Conservation (phyloP, 1,140 invertebrate genomes). For the Liolophura sinensis region DNA sequence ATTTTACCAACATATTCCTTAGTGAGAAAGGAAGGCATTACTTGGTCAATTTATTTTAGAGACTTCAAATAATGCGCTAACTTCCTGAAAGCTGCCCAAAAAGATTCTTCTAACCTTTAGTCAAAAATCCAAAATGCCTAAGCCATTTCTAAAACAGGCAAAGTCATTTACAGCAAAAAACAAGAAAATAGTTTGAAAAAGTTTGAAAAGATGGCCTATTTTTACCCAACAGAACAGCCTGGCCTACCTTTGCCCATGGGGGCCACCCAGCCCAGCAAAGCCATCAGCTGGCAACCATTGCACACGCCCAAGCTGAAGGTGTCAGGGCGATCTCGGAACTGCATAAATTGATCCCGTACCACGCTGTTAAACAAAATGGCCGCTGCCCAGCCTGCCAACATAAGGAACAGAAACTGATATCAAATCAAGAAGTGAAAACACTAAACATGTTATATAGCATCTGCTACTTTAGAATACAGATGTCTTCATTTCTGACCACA, state of each 20-base stretch:
- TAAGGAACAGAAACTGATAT: too few species aligned
- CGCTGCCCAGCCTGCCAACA: slow-evolving; percentile 84
- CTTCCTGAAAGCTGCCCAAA: too few species aligned
- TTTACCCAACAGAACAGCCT: neutral
- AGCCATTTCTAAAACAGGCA: too few species aligned
- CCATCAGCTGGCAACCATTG: slow-evolving; percentile 97
- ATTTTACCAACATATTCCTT: too few species aligned
- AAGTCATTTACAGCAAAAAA: too few species aligned
- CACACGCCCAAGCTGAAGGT: slow-evolving; percentile 97
- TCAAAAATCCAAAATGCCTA: too few species aligned
- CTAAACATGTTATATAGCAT: neutral
- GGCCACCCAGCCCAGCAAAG: slow-evolving; percentile 67
- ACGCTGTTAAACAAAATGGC: slow-evolving; percentile 75
- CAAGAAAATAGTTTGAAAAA: neutral
- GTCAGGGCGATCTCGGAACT: slow-evolving; percentile 73
- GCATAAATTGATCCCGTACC: slow-evolving; percentile 72
- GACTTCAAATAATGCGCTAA: too few species aligned
- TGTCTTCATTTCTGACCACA: too few species aligned
- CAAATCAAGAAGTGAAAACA: neutral
- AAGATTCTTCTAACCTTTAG: too few species aligned
- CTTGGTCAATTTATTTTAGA: too few species aligned
- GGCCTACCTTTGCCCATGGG: slow-evolving; percentile 7
- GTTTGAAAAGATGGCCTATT: neutral
- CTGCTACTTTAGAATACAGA: neutral
- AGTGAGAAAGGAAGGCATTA: too few species aligned